Evolutionary conservation across 2,113 vertebrate species (phyloP).

Genomic region (Peromyscus maniculatus): DNA sequence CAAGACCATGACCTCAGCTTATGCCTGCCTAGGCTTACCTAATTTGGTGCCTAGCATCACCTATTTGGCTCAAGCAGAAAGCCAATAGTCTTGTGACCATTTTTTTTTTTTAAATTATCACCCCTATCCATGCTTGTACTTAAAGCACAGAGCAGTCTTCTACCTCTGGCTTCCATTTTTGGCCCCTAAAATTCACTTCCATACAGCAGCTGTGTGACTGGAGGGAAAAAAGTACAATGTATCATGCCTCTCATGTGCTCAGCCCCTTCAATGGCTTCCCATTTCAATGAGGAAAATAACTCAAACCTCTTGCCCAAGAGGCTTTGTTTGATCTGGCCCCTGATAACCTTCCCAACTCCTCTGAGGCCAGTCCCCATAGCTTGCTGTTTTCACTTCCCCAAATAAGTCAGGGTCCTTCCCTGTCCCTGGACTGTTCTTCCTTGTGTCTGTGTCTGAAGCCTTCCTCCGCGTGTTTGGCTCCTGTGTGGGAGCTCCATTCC

Average conservation of each 20-base stretch:
- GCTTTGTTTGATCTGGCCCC: constrained; percentile 75
- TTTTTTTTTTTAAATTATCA: not conserved
- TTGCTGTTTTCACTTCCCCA: constrained; percentile 83
- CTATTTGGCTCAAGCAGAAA: not conserved
- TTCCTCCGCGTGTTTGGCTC: constrained; percentile 47
- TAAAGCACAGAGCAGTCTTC: not conserved
- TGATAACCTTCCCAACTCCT: constrained; percentile 76
- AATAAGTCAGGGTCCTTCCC: constrained; percentile 70
- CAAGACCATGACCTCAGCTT: not conserved
- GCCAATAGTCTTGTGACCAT: not conserved
- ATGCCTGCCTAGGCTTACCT: not conserved
- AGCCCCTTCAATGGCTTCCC: constrained; percentile 19
- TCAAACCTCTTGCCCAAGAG: constrained; percentile 65
- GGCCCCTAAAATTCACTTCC: not conserved
- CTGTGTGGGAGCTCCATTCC: not conserved
- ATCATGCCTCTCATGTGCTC: not conserved
- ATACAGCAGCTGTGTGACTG: not conserved
- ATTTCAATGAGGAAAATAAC: constrained; percentile 61
- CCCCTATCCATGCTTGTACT: not conserved
- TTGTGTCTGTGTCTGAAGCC: constrained; percentile 65
- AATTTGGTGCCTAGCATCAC: not conserved
- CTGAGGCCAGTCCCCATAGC: constrained; percentile 69
- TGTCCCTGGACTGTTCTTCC: constrained; percentile 67
- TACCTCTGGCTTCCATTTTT: not conserved
- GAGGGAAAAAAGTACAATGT: not conserved